Conservation (phyloP, 2,888 invertebrate genomes). For the Troides aeacus region DNA sequence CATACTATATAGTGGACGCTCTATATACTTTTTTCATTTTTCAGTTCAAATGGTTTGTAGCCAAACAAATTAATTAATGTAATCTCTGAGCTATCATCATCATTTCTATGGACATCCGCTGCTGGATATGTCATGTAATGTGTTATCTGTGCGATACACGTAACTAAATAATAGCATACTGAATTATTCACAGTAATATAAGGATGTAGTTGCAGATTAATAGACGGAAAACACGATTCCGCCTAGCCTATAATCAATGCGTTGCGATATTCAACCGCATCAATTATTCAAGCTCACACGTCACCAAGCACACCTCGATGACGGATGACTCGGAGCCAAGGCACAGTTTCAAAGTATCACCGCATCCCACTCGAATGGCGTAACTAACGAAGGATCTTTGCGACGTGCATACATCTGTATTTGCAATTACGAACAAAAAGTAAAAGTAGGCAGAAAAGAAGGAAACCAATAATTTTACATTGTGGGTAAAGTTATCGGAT, state of each 20-base stretch:
- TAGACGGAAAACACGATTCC: constrained; percentile 13
- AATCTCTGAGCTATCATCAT: no score
- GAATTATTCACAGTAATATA: no score
- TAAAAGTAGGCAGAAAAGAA: neutral
- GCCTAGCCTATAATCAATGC: constrained; percentile 5
- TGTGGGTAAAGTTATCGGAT: no score
- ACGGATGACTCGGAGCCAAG: constrained; percentile 46
- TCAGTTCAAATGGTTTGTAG: no score
- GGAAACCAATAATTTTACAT: no score
- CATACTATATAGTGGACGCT: no score
- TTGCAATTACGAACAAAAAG: neutral
- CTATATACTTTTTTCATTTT: no score
- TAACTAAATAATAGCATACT: no score
- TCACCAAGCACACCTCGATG: constrained; percentile 39
- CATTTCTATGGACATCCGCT: no score
- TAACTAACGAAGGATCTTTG: constrained; percentile 40
- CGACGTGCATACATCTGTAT: neutral
- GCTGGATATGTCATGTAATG: no score
- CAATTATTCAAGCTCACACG: constrained; percentile 41
- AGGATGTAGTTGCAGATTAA: neutral
- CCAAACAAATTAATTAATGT: no score
- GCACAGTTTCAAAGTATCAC: constrained; percentile 38
- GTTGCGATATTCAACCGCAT: constrained; percentile 29
- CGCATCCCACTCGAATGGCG: constrained; percentile 44
- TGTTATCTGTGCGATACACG: no score